phyloP scores from a whole-genome alignment of 1,140 invertebrate species.

The Ladona fulva region DNA sequence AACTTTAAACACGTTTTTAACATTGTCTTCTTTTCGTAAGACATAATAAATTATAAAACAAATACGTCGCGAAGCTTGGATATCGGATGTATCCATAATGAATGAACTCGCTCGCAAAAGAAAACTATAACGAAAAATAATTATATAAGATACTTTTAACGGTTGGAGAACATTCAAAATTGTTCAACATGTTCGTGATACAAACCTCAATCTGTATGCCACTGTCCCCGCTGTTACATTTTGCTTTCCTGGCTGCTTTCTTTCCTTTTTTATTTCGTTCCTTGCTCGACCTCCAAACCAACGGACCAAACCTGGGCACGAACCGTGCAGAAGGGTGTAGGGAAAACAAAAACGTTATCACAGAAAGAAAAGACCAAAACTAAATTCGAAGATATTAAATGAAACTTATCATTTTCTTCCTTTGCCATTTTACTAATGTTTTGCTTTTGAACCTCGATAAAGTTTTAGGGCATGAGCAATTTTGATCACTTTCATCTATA shows the following conservation, averaged over 20 bases:
- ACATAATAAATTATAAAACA: too few relatives aligned
- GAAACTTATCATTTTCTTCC: background rate
- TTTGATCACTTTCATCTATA: background rate
- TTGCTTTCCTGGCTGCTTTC: slow-evolving; percentile 56
- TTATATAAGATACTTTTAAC: too few relatives aligned
- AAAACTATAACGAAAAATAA: too few relatives aligned
- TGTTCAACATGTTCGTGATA: too few relatives aligned
- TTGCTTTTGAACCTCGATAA: background rate
- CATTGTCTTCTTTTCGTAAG: too few relatives aligned
- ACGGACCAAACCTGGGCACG: slow-evolving; percentile 49
- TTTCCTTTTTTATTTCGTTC: slow-evolving; percentile 52
- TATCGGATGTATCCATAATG: too few relatives aligned
- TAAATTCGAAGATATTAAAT: background rate
- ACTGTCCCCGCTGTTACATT: slow-evolving; percentile 66
- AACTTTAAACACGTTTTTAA: too few relatives aligned
- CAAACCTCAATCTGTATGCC: slow-evolving; percentile 59
- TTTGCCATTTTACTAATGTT: background rate
- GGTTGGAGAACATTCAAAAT: too few relatives aligned
- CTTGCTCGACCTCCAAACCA: slow-evolving; percentile 61
- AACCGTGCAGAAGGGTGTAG: background rate
- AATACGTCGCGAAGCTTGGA: too few relatives aligned
- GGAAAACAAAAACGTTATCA: background rate
- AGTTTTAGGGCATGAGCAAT: background rate
- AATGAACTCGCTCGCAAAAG: too few relatives aligned
- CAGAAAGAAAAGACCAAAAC: background rate